phyloP scores from a whole-genome alignment of 2,888 invertebrate species.

The Phasia obesa region DNA sequence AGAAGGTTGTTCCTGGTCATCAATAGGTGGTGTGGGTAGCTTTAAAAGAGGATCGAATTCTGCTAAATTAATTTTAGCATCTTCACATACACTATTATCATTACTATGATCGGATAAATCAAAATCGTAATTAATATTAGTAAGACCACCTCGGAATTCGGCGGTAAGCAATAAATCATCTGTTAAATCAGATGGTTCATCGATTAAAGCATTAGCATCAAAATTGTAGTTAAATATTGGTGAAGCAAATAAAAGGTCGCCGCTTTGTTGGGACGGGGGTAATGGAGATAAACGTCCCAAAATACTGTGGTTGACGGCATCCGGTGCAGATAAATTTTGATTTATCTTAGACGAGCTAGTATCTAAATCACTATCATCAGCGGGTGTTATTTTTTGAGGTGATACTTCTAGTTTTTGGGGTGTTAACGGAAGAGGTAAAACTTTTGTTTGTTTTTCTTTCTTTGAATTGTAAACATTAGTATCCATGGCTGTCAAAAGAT shows the following conservation, averaged over 20 bases:
- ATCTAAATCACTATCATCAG: conserved; percentile 48
- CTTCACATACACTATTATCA: conserved; percentile 87
- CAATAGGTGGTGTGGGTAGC: conserved; percentile 34
- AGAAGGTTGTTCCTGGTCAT: conserved; percentile 24
- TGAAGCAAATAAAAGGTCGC: conserved; percentile 85
- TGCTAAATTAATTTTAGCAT: conserved; percentile 79
- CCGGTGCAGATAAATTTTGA: conserved; percentile 75
- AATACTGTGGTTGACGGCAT: conserved; percentile 72
- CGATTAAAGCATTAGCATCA: conserved; percentile 50
- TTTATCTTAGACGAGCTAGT: conserved; percentile 26
- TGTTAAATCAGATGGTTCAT: conserved; percentile 77
- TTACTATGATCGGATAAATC: conserved; percentile 89
- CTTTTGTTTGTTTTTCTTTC: conserved; percentile 43
- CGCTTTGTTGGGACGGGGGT: conserved; percentile 71
- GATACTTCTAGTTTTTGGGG: conserved; percentile 47
- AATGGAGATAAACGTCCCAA: conserved; percentile 76
- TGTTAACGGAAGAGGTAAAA: conserved; percentile 57
- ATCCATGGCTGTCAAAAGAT: conserved; percentile 76
- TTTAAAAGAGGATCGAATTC: conserved; percentile 81
- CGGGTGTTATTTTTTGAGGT: conserved; percentile 35
- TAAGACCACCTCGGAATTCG: conserved; percentile 85
- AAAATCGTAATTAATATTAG: conserved; percentile 89
- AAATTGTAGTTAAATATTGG: conserved; percentile 84
- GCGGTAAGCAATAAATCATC: conserved; percentile 83
- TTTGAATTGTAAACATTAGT: conserved; percentile 27